phyloP scores from a whole-genome alignment of 2,113 vertebrate genomes.

The Carassius carassius region DNA sequence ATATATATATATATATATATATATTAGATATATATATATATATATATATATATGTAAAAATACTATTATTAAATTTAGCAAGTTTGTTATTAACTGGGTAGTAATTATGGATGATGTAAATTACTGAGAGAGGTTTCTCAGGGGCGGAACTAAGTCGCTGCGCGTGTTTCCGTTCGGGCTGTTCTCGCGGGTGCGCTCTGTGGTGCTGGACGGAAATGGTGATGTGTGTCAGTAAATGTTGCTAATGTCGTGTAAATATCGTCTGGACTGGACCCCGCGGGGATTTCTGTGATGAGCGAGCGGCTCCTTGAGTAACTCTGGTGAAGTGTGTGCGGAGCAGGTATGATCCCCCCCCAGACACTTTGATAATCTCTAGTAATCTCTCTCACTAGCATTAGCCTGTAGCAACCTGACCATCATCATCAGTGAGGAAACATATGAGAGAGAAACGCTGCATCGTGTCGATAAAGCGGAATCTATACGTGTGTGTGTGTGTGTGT shows the following conservation, averaged over 20 bases:
- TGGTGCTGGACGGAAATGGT: slow-evolving; percentile 66
- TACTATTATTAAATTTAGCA: no score
- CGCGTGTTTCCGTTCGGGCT: slow-evolving; percentile 49
- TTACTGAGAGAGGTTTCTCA: background rate
- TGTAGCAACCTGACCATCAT: background rate
- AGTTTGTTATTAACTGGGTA: no score
- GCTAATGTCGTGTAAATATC: slow-evolving; percentile 45
- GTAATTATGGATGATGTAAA: no score
- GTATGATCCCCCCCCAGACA: slow-evolving; percentile 54
- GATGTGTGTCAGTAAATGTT: slow-evolving; percentile 37
- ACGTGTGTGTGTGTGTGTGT: no score
- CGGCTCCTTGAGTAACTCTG: slow-evolving; percentile 27
- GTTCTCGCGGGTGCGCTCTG: slow-evolving; percentile 39
- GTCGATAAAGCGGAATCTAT: background rate
- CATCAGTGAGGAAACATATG: background rate
- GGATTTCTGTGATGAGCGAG: slow-evolving; percentile 55
- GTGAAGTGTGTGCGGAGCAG: slow-evolving; percentile 53
- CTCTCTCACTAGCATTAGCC: slow-evolving; percentile 46
- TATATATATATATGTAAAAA: no score
- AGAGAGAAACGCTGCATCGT: background rate
- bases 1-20: no score
- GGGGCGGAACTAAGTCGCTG: background rate
- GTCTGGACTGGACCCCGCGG: slow-evolving; percentile 53
- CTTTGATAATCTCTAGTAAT: slow-evolving; percentile 66
- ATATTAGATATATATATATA: no score